Conservation (phyloP, 2,888 invertebrate genomes). For the Dermolepida albohirtum region DNA sequence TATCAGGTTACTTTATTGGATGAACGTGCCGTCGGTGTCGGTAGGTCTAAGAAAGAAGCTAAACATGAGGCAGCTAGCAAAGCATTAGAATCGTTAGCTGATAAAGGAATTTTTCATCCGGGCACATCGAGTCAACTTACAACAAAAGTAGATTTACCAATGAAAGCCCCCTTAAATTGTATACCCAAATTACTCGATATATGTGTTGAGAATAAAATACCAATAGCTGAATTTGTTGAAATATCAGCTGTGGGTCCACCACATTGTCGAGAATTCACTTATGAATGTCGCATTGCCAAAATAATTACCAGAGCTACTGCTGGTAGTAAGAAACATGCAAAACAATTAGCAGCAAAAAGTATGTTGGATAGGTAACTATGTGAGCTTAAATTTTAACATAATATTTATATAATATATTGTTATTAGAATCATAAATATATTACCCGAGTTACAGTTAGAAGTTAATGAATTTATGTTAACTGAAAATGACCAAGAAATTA, state of each 20-base stretch:
- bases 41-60: slow-evolving; percentile 70
- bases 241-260: slow-evolving; percentile 76
- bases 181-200: slow-evolving; percentile 61
- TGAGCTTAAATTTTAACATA: neutral
- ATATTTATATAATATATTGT: neutral
- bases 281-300: slow-evolving; percentile 68
- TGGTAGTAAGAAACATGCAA: slow-evolving; percentile 75
- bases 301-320: slow-evolving; percentile 69
- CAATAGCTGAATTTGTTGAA: slow-evolving; percentile 68
- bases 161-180: slow-evolving; percentile 50
- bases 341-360: slow-evolving; percentile 71
- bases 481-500: slow-evolving; percentile 47
- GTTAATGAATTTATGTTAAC: slow-evolving; percentile 32
- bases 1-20: slow-evolving; percentile 63
- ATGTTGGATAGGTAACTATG: slow-evolving; percentile 58
- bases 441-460: slow-evolving; percentile 38
- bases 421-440: slow-evolving; percentile 35
- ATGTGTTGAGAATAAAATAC: slow-evolving; percentile 66
- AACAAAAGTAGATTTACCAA: slow-evolving; percentile 45
- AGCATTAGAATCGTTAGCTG: slow-evolving; percentile 64
- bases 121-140: slow-evolving; percentile 52
- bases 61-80: slow-evolving; percentile 71
- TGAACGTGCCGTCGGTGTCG: slow-evolving; percentile 58
- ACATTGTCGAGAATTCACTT: slow-evolving; percentile 74
- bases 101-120: slow-evolving; percentile 59